These are phyloP conservation scores for Oscheius sp. DNA, from an alignment of 2,888 invertebrate species.

Conservation along the genomic window DNA sequence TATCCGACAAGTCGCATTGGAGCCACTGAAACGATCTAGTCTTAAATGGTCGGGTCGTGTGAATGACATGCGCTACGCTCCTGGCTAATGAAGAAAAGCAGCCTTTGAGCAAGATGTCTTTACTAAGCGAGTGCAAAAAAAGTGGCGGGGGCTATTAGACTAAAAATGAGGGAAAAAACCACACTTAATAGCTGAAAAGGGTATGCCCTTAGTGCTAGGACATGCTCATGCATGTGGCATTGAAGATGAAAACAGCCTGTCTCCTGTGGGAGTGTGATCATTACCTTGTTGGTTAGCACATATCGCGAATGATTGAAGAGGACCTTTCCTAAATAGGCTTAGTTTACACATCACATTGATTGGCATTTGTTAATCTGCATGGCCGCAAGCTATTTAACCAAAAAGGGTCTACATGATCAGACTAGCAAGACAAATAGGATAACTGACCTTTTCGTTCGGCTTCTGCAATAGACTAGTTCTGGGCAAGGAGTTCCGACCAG, in stretches of 20 bases:
- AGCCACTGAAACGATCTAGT: conserved; percentile 23
- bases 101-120: neutral
- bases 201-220: too few relatives aligned
- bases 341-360: conserved; percentile 4
- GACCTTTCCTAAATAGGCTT: conserved; percentile 32
- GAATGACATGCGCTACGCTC: conserved; percentile 26
- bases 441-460: conserved; percentile 24
- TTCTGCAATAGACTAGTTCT: conserved; percentile 8
- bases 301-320: conserved; percentile 34
- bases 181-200: too few relatives aligned
- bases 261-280: conserved; percentile 6
- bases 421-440: neutral
- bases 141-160: too few relatives aligned
- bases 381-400: conserved; percentile 6
- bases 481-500: neutral
- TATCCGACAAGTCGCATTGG: conserved; percentile 31
- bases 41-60: neutral
- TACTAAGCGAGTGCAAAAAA: conserved; percentile 18
- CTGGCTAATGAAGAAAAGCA: neutral
- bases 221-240: too few relatives aligned
- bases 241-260: too few relatives aligned
- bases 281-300: conserved; percentile 30
- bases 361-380: conserved; percentile 1
- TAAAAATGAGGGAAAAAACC: too few relatives aligned
- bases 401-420: neutral